phyloP scores from a whole-genome alignment of 2,113 vertebrate genomes.

The Kobus ellipsiprymnus region DNA sequence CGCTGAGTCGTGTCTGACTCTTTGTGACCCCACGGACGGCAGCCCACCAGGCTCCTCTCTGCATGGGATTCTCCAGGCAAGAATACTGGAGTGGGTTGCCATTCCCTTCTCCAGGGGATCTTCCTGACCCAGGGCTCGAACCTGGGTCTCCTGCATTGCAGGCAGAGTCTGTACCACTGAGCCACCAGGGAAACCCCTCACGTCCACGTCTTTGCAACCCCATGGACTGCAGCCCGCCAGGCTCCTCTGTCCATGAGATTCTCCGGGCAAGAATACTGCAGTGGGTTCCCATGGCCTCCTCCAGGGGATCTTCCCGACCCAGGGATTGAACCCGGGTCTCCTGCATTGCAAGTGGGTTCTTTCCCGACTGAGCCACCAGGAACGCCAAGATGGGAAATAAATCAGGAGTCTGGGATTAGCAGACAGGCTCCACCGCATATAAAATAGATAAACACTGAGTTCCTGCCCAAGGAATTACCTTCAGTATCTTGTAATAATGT shows the following conservation, averaged over 20 bases:
- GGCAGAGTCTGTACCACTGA: neutral
- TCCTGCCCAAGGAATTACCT: too few relatives aligned
- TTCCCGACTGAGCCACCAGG: neutral
- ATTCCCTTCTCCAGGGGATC: neutral
- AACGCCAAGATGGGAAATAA: neutral
- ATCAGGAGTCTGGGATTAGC: neutral
- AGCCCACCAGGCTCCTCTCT: neutral
- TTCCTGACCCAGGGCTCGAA: neutral
- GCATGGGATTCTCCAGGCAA: neutral
- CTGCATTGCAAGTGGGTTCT: neutral
- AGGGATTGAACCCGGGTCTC: fast-evolving
- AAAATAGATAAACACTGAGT: neutral
- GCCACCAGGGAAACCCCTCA: too few relatives aligned
- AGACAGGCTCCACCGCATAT: too few relatives aligned
- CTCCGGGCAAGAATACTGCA: neutral
- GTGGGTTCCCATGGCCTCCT: fast-evolving
- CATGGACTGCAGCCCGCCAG: too few relatives aligned
- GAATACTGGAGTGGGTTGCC: neutral
- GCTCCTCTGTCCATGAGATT: too few relatives aligned
- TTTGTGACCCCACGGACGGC: fast-evolving
- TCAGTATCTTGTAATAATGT: neutral
- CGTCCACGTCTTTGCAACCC: too few relatives aligned
- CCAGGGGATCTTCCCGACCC: neutral
- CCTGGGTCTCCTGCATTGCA: neutral
- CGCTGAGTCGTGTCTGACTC: neutral